These are phyloP conservation scores for Dromas ardeola DNA, from an alignment of 2,113 vertebrate species.

Conservation along the genomic window DNA sequence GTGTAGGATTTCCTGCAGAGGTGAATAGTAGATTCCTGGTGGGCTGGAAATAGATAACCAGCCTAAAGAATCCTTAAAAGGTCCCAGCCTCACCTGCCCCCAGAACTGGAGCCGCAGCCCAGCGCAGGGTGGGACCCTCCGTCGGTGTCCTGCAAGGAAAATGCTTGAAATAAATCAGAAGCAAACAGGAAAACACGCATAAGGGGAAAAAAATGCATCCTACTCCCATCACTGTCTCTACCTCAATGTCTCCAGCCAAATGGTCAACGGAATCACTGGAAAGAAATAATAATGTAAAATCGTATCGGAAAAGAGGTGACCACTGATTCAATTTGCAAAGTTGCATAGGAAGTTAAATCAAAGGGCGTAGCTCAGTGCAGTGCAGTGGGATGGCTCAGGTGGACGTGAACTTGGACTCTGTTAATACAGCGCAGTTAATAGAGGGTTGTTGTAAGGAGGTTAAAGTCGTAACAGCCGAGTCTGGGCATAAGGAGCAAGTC, in stretches of 20 bases:
- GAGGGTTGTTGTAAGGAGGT: not conserved
- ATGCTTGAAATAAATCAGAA: not conserved
- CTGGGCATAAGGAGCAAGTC: not conserved
- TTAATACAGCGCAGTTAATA: not conserved
- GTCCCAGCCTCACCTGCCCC: not conserved
- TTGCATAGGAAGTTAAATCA: not conserved
- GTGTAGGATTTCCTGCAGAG: not conserved
- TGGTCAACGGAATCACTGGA: not conserved
- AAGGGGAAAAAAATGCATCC: not conserved
- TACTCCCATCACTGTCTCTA: not conserved
- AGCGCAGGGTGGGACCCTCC: not conserved
- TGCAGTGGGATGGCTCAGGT: not conserved
- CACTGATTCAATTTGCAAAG: not conserved
- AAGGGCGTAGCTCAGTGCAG: not conserved
- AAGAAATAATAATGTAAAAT: not conserved
- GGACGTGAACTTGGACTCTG: not conserved
- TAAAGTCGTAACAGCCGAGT: fast-evolving
- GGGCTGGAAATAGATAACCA: not conserved
- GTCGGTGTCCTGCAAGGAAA: not conserved
- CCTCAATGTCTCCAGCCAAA: not conserved
- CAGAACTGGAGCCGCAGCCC: not conserved
- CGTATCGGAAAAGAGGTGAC: not conserved
- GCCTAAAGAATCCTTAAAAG: not conserved
- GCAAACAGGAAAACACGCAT: not conserved
- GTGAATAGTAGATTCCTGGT: not conserved